A percentile compares a stretch with the other conserved stretches of the same genome.
Evolutionary conservation across 2,888 invertebrate species (phyloP).

Genomic region (Caenorhabditis uteleia): DNA sequence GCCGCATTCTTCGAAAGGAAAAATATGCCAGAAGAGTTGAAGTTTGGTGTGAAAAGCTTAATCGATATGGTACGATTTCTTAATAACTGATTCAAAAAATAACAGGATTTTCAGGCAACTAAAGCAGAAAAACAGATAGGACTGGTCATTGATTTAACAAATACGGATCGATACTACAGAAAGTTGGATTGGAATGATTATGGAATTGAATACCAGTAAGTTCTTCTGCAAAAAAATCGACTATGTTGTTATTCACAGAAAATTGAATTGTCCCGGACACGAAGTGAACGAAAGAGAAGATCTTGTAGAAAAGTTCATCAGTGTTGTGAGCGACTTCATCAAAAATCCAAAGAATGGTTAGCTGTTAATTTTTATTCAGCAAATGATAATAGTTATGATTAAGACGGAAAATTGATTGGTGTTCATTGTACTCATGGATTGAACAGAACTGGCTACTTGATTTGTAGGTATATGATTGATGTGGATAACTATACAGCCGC

Average conservation of each 20-base stretch:
- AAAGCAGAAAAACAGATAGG: conserved; percentile 65
- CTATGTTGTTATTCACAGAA: conserved; percentile 17
- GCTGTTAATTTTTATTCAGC: background rate
- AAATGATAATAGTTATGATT: conserved; percentile 6
- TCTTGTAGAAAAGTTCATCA: conserved; percentile 47
- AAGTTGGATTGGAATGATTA: conserved; percentile 45
- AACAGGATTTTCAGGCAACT: conserved; percentile 34
- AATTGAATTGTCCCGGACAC: conserved; percentile 55
- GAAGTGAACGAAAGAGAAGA: conserved; percentile 53
- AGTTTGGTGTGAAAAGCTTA: conserved; percentile 32
- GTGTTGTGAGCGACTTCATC: conserved; percentile 39
- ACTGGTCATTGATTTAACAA: conserved; percentile 71
- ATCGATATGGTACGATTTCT: conserved; percentile 39
- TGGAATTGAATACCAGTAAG: conserved; percentile 45
- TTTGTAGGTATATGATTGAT: conserved; percentile 70
- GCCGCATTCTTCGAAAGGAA: conserved; percentile 60
- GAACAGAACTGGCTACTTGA: conserved; percentile 73
- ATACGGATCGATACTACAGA: conserved; percentile 69
- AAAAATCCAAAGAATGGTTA: conserved; percentile 32
- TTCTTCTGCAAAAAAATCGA: conserved; percentile 1
- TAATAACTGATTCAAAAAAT: background rate
- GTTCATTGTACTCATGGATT: conserved; percentile 74
- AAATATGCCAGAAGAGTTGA: conserved; percentile 29
- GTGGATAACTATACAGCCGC: conserved; percentile 38
- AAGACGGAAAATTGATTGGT: conserved; percentile 69